These are phyloP conservation scores for Pocillopora meandrina DNA, from an alignment of 92 coral and sea anemone species.

Conservation along the genomic window DNA sequence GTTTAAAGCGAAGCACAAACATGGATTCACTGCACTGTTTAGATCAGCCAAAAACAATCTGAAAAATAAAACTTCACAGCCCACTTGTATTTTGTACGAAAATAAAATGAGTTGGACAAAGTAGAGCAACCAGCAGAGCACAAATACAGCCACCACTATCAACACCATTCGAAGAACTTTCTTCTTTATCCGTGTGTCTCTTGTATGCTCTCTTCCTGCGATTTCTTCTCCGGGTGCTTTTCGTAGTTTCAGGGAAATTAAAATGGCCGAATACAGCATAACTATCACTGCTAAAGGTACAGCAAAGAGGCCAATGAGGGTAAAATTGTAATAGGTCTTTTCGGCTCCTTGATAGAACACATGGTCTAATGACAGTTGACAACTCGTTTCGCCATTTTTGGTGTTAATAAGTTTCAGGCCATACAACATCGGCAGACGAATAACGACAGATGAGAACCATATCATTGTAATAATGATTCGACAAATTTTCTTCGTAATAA, in stretches of 20 bases:
- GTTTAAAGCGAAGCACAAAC: conserved; percentile 6
- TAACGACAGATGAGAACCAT: conserved; percentile 57
- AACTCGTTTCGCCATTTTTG: conserved; percentile 40
- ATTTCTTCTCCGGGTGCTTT: conserved; percentile 35
- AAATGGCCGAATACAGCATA: conserved; percentile 67
- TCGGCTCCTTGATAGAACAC: conserved; percentile 64
- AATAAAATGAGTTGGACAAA: conserved; percentile 66
- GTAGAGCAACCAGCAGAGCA: conserved; percentile 73
- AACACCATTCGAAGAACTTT: conserved; percentile 74
- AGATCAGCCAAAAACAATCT: conserved; percentile 67
- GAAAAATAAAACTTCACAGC: conserved; percentile 58
- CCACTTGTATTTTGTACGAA: conserved; percentile 59
- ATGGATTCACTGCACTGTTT: conserved; percentile 74
- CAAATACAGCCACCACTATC: conserved; percentile 63
- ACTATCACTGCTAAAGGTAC: conserved; percentile 60
- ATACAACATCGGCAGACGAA: conserved; percentile 68
- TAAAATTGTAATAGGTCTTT: conserved; percentile 59
- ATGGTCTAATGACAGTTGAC: conserved; percentile 62
- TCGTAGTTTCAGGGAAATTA: conserved; percentile 53
- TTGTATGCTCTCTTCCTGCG: conserved; percentile 33
- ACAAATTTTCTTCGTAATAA: conserved; percentile 51
- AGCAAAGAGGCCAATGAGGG: conserved; percentile 64
- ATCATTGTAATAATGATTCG: conserved; percentile 34
- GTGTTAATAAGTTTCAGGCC: conserved; percentile 34
- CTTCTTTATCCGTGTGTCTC: conserved; percentile 53